A percentile compares a stretch with the other conserved stretches of the same genome.
phyloP scores from a whole-genome alignment of 1,140 invertebrate species.

The Bombus soroeensis region DNA sequence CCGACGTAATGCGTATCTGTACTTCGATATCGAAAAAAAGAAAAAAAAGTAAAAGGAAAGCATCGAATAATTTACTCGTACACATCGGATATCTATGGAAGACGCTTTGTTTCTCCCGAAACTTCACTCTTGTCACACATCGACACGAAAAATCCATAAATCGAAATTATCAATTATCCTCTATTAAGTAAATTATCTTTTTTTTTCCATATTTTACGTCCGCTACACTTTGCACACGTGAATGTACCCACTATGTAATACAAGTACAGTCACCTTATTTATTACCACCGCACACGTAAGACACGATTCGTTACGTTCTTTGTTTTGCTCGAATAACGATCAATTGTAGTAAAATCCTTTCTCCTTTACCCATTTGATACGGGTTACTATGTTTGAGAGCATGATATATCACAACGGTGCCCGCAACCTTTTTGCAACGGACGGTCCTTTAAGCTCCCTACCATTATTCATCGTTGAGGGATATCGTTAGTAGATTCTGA shows the following conservation, averaged over 20 bases:
- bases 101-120: conserved; percentile 46
- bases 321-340: not conserved
- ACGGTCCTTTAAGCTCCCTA: conserved; percentile 30
- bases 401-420: conserved; percentile 34
- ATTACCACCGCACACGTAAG: conserved; percentile 20
- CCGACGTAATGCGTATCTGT: conserved; percentile 31
- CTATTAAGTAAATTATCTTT: not conserved
- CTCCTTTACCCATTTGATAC: not conserved
- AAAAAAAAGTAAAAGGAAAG: not conserved
- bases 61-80: conserved; percentile 34
- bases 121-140: conserved; percentile 38
- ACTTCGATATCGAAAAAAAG: not conserved
- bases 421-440: conserved; percentile 24
- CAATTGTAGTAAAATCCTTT: not conserved
- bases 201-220: conserved; percentile 1
- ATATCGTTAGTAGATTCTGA: conserved; percentile 25
- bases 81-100: conserved; percentile 40
- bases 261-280: conserved; percentile 25
- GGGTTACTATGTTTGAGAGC: conserved; percentile 7
- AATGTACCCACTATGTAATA: conserved; percentile 11
- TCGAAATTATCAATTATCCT: conserved; percentile 5
- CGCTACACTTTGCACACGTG: conserved; percentile 11
- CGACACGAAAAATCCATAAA: conserved; percentile 7
- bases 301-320: conserved; percentile 12
- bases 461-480: conserved; percentile 19